Base-by-base conservation (phyloP, 1,140 invertebrate species). In the Bombus soroeensis region DNA sequence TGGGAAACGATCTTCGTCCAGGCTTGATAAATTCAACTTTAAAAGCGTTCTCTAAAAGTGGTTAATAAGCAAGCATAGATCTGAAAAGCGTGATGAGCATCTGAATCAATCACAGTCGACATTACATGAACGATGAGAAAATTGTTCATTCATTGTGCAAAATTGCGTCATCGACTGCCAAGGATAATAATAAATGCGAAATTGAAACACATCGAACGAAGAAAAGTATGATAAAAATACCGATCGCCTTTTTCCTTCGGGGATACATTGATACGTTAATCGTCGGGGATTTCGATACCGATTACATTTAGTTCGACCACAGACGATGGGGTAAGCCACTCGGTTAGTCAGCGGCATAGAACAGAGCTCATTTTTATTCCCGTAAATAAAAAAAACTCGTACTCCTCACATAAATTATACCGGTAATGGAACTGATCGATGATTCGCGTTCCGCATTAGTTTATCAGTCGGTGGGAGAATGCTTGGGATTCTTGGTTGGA, bases 291-390 rank as follows among this genome's bases (percentile, higher is more conserved):
- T 22, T 70, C 53, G 10, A 62, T 79, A 72, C 28, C 15, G 39
- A 70, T 37, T 79, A 62, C 47, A 79, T 84, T 84, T 79, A 72
- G 41, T 47, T 62, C 66, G 41, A 32, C 18, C 62, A n/a, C 10
- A 13, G 4, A 84, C 64, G 39, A 53, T 47, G 22, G 34, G 53
- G 1, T 18, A 22, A 71, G 25, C 77, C 75, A 53, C 22, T 13
- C 41, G 22, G 25, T 84, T 84, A 84, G 75, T 84, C 82, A 84
- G 66, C 75, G 34, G 18, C 12, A 18, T 53, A 22, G n/a, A 57
- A 34, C 15, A 9, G 15, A 25, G 25, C 32, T 79, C 22, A 62
- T 79, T 84, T 70, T 47, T 62, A 79, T 79, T 62, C 39, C 8
- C 37, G 0, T 59, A 59, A n/a, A n/a, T n/a, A n/a, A n/a, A n/a